Base-by-base conservation (phyloP, 2,888 invertebrate genomes). In the Seira ritae region DNA sequence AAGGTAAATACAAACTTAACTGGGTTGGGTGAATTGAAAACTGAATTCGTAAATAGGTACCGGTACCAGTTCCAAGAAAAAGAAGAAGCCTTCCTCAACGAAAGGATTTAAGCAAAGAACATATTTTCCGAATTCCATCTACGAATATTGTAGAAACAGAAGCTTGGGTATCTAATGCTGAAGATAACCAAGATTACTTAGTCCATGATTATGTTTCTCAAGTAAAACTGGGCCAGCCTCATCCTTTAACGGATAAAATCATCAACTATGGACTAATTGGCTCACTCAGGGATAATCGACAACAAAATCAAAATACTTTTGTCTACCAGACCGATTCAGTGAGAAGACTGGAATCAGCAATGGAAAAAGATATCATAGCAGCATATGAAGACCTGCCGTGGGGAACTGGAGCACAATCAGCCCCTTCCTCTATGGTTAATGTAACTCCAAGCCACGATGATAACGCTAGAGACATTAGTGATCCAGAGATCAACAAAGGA, bases 51-150 rank as follows among this genome's bases (percentile, higher is more conserved):
- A 31, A 31, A 2, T 8, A 31, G 31, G 31, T 31, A 8, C 31
- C 31, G 2, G 8, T 8, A n/a, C 55, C 31, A 4, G 8, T 8
- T 8, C 55, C 55, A 3, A 55, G 55, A 12, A 55, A 55, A 15
- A 55, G 55, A 55, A 3, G 55, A 15, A n/a, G 3, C 17, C 6
- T 55, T 55, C 55, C 55, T 15, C 55, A 55, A 15, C 3, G 3
- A 15, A 12, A 55, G 12, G 17, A 55, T 2, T 55, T 55, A 3
- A 12, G 6, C n/a, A 55, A 55, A n/a, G 55, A 31, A 0, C 68
- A n/a, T 37, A 3, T 69, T 20, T 85, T 85, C 60, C 62, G 83
- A 2, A 80, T 85, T 23, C 85, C 85, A 20, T 80, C 83, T 2
- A 85, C 85, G 3, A 77, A 85, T 37, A 76, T 83, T 15, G 12